These are phyloP conservation scores for Mareca strepera DNA, from an alignment of 2,797 vertebrate species.

Conservation along the genomic window DNA sequence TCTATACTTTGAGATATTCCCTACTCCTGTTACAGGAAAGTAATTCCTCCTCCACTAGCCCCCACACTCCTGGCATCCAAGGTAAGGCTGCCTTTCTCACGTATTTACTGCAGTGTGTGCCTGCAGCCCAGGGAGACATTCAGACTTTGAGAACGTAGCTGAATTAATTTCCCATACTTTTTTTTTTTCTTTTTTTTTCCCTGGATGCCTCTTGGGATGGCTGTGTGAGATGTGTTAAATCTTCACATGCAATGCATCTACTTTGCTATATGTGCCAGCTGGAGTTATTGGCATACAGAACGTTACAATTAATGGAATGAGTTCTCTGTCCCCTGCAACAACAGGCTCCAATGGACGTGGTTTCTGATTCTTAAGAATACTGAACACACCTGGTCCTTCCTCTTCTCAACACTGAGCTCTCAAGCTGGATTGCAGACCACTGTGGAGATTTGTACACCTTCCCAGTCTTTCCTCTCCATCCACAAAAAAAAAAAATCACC, in stretches of 20 bases:
- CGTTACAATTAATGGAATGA: conserved; percentile 74
- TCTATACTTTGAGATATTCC: conserved; percentile 69
- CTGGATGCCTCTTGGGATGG: conserved; percentile 71
- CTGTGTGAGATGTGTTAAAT: conserved; percentile 46
- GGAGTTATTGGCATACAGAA: conserved; percentile 62
- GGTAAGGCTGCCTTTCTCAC: conserved; percentile 69
- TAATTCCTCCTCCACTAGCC: conserved; percentile 62
- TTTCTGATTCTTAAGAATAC: conserved; percentile 74
- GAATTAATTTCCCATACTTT: conserved; percentile 62
- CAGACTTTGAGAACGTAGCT: conserved; percentile 59
- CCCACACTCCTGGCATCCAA: conserved; percentile 55
- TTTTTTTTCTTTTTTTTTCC: conserved; percentile 64
- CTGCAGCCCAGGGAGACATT: conserved; percentile 74
- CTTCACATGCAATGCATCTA: neutral
- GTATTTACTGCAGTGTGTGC: conserved; percentile 62
- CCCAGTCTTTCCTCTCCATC: conserved; percentile 16
- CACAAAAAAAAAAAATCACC: neutral
- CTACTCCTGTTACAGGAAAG: conserved; percentile 66
- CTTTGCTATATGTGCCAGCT: conserved; percentile 48
- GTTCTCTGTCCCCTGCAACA: conserved; percentile 73
- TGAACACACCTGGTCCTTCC: conserved; percentile 66
- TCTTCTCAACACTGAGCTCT: conserved; percentile 57
- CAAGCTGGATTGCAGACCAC: conserved; percentile 70
- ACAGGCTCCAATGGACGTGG: conserved; percentile 74
- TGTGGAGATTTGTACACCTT: conserved; percentile 47